phyloP scores from a whole-genome alignment of 2,113 vertebrate genomes.

The Rhinolophus ferrumequinum region DNA sequence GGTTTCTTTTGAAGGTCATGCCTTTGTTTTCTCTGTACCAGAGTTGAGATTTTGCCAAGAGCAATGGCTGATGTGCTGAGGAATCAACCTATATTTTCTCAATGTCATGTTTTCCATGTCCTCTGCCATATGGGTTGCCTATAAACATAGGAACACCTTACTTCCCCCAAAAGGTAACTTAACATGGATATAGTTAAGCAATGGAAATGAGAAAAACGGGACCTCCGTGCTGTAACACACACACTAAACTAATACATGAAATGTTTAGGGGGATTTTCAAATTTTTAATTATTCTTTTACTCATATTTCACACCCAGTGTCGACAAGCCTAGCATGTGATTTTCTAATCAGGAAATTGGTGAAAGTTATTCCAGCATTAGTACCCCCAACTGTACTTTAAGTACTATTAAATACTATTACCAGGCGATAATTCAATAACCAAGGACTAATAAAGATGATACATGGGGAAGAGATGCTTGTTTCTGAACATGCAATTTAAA shows the following conservation, averaged over 20 bases:
- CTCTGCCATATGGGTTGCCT: not conserved
- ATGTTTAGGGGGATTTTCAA: not conserved
- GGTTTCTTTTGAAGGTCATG: slow-evolving; percentile 49
- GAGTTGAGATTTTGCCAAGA: not conserved
- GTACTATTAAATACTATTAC: not conserved
- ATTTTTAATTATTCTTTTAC: not conserved
- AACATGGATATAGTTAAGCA: not conserved
- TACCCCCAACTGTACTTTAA: not conserved
- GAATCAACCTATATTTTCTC: not conserved
- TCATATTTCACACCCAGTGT: not conserved
- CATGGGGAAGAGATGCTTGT: not conserved
- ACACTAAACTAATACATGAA: not conserved
- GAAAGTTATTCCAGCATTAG: not conserved
- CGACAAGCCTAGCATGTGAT: not conserved
- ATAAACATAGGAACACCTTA: not conserved
- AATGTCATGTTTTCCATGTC: not conserved
- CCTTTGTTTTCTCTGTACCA: not conserved
- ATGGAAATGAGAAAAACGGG: not conserved
- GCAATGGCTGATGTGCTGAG: not conserved
- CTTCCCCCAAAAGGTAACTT: not conserved
- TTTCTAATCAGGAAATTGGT: not conserved
- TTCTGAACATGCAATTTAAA: not conserved
- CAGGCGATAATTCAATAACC: not conserved
- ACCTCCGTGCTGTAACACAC: not conserved
- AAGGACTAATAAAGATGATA: not conserved